phyloP scores from a whole-genome alignment of 2,113 vertebrate species.

The Neodon shergylaensis region DNA sequence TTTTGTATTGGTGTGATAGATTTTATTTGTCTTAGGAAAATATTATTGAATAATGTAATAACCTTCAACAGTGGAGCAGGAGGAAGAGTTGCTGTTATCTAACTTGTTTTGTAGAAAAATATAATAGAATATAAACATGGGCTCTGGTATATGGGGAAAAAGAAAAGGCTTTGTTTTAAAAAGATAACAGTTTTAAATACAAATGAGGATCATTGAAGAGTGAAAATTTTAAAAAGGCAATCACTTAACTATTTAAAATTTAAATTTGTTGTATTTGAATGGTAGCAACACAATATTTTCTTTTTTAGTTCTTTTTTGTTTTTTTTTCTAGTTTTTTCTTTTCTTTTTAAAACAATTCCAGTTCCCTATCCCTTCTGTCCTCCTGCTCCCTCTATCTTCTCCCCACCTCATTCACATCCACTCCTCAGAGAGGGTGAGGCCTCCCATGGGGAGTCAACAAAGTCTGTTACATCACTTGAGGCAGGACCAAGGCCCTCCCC shows the following conservation, averaged over 20 bases:
- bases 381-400: too few species aligned
- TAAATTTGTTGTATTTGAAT: background rate
- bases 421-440: too few species aligned
- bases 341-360: too few species aligned
- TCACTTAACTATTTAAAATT: slow-evolving; percentile 26
- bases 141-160: background rate
- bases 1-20: background rate
- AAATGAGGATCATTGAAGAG: slow-evolving; percentile 22
- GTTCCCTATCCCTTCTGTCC: too few species aligned
- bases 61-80: background rate
- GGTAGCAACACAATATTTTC: background rate
- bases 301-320: too few species aligned
- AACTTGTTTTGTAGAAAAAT: slow-evolving; percentile 40
- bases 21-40: slow-evolving; percentile 33
- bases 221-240: background rate
- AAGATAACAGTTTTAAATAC: background rate
- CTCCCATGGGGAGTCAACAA: too few species aligned
- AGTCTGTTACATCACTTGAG: too few species aligned
- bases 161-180: rapidly evolving
- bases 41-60: slow-evolving; percentile 6
- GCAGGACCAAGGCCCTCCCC: too few species aligned
- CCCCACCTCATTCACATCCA: too few species aligned
- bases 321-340: too few species aligned
- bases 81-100: background rate
- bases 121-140: background rate